Conservation (phyloP, 2,797 vertebrate genomes). For the Sarcophilus harrisii region DNA sequence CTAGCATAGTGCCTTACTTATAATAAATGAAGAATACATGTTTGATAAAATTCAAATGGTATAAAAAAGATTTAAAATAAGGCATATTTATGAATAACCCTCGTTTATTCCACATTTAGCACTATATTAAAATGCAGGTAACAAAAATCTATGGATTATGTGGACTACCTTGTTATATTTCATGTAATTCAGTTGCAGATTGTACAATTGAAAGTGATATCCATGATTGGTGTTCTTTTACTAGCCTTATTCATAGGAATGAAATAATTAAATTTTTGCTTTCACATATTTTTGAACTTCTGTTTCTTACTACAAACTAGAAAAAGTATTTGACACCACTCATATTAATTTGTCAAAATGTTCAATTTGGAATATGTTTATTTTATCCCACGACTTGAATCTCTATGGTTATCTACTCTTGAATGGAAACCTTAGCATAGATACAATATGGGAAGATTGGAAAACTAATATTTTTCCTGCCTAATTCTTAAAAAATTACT, state of each 20-base stretch:
- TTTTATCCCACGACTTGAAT: neutral
- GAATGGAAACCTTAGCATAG: neutral
- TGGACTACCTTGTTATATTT: neutral
- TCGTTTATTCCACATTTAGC: no score
- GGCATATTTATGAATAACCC: no score
- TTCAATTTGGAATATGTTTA: neutral
- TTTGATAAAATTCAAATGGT: neutral
- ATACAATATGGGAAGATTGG: neutral
- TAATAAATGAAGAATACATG: neutral
- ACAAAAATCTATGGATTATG: no score
- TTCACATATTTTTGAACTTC: neutral
- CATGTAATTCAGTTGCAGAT: neutral
- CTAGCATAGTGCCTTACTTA: neutral
- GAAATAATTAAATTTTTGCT: neutral
- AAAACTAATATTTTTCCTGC: neutral
- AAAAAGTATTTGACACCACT: neutral
- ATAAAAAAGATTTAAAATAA: no score
- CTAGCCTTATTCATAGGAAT: neutral
- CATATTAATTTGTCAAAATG: neutral
- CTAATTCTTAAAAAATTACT: conserved; percentile 36
- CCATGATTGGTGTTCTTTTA: neutral
- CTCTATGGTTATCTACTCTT: neutral
- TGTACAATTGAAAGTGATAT: neutral
- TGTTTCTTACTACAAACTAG: neutral
- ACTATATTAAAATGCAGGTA: no score